Evolutionary conservation across 2,113 vertebrate species (phyloP).

Genomic region (Cochlearius cochlearius): DNA sequence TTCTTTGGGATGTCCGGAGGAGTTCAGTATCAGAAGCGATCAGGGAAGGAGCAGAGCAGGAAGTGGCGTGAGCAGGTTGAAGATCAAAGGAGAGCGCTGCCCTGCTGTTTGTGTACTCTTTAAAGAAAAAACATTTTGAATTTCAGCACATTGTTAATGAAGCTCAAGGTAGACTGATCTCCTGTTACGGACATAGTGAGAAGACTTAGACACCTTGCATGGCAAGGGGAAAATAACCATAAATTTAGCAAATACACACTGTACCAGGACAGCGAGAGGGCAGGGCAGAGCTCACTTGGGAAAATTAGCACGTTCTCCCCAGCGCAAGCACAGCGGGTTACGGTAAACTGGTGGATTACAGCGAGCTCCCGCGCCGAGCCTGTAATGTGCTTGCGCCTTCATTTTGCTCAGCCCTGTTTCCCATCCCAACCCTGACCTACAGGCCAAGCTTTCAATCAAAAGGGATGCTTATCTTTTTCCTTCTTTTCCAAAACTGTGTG

Average conservation of each 20-base stretch:
- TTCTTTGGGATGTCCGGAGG: neutral
- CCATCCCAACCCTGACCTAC: neutral
- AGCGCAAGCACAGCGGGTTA: neutral
- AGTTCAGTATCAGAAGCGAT: neutral
- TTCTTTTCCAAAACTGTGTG: neutral
- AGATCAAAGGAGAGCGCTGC: neutral
- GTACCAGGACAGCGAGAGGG: neutral
- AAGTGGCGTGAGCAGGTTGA: neutral
- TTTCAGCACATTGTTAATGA: neutral
- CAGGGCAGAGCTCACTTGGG: neutral
- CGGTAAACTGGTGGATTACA: neutral
- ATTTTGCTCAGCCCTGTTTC: neutral
- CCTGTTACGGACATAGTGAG: neutral
- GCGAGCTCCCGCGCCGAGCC: fast-evolving
- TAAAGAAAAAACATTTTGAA: neutral
- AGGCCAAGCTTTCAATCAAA: neutral
- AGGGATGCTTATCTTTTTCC: neutral
- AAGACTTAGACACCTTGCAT: neutral
- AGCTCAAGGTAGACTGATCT: neutral
- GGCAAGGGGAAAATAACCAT: neutral
- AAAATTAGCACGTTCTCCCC: neutral
- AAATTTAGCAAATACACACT: neutral
- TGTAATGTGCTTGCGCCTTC: neutral
- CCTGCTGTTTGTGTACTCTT: neutral
- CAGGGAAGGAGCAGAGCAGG: neutral